Evolutionary conservation across 2,888 invertebrate species (phyloP), one percentile per base, ranked within the genome.

Genomic region (Beris chalybata): DNA sequence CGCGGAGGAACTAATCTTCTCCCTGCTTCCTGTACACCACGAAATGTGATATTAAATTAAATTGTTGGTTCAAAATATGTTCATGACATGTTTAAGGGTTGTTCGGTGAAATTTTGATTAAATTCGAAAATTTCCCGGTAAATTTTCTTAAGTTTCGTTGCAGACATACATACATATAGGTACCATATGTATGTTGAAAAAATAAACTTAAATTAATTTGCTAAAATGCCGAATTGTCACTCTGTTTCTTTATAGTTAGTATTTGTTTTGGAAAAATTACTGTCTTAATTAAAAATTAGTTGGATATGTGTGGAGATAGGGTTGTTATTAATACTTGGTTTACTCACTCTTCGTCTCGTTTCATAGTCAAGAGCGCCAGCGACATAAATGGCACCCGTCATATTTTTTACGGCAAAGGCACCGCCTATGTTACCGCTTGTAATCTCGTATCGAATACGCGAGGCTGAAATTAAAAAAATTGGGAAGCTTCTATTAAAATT

Each of bases 361-460:
- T 97, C 97, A 82, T 97, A 97, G 85, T 97, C 97, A 79, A 97
- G 87, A 69, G 95, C 93, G 73, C 96, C 96, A 68, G 96, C 96
- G 74, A 97, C 96, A 84, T 95, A 97, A 83, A 97, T 97, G 80
- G 97, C 97, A 75, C 97, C 97, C 73, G 97, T 97, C 92, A 95
- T 95, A 83, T 95, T 95, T 85, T 96, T 95, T 79, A 97, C 96
- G 75, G 95, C 96, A 82, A 97, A 97, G 47, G 96, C 96, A 76
- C 96, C 97, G 71, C 96, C 96, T 87, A 95, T 90, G 90, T 97
- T 97, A 86, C 97, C 97, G 88, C 94, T 94, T 83, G 95, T 96
- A 84, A 97, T 97, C 90, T 97, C 96, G 86, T 97, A 97, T 86
- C 95, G 94, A 88, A 97, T 95, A 88, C 94, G 93, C 85, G 96